Base-by-base conservation (phyloP, 2,888 invertebrate species). In the Nesidiocoris tenuis region DNA sequence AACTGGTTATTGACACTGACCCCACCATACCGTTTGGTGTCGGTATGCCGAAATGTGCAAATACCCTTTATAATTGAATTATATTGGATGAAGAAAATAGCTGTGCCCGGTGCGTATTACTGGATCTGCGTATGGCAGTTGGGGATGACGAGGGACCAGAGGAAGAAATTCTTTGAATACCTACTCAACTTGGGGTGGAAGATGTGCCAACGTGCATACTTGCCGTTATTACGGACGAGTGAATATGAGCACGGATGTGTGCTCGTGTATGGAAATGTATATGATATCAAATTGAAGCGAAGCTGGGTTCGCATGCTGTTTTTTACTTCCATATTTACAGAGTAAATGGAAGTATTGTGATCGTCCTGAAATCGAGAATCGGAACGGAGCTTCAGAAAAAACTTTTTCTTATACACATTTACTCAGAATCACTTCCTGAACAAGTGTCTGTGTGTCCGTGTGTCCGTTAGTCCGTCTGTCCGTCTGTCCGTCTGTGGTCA, bases 61-160 rank as follows among this genome's bases (percentile, higher is more conserved):
- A 70, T 59, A 24, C 25, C 70, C 59, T 55, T 67, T 67, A 55
- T 59, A 70, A 59, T 70, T 70, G 59, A 70, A 59, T 59, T 25
- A 70, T 59, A 70, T 22, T 16, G 70, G 70, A 17, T 21, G 25
- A 59, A 59, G 70, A 59, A 67, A 25, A 67, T 70, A 23, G 70
- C 59, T 59, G 70, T 25, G 39, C 39, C 3, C 24, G 59, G 59
- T n/a, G 67, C 22, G 55, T 67, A 56, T 67, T 67, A 54, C 67
- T 39, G 12, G 5, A 12, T 39, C 39, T n/a, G 12, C 39, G 39
- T 39, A 39, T 39, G 39, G 5, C 39, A 39, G 12, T 7, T 7
- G 39, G 39, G 39, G 39, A 39, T 12, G 39, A 12, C 12, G 39
- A 7, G 39, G 39, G 39, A 12, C 39, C 39, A 39, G 39, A 7